phyloP scores from a whole-genome alignment of 2,888 invertebrate species.

The Amphiduros pacificus region DNA sequence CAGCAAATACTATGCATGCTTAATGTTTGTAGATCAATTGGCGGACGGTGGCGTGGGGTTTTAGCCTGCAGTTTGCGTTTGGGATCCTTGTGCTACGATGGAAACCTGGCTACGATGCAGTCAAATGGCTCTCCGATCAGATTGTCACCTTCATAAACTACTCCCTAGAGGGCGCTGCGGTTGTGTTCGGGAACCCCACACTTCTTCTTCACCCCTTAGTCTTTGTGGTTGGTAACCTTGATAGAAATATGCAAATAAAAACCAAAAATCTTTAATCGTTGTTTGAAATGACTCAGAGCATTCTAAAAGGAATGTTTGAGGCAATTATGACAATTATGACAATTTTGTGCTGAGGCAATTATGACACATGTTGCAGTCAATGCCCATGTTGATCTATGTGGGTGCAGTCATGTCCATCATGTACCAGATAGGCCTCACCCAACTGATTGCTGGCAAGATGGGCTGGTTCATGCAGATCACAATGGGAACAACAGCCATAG shows the following conservation, averaged over 20 bases:
- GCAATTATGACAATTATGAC: too few relatives aligned
- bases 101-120: conserved; percentile 74
- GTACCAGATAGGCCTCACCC: conserved; percentile 86
- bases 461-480: conserved; percentile 73
- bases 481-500: conserved; percentile 88
- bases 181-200: conserved; percentile 12
- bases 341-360: too few relatives aligned
- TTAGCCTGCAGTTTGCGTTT: conserved; percentile 80
- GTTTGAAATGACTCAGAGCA: too few relatives aligned
- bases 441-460: conserved; percentile 78
- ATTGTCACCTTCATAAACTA: conserved; percentile 73
- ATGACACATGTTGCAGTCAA: conserved; percentile 56
- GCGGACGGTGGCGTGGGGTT: conserved; percentile 79
- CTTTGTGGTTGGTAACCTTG: conserved; percentile 22
- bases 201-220: conserved; percentile 22
- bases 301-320: too few relatives aligned
- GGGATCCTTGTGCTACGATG: conserved; percentile 85
- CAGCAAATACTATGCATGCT: background rate
- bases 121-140: conserved; percentile 71
- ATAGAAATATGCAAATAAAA: too few relatives aligned
- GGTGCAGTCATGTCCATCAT: conserved; percentile 86
- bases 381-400: conserved; percentile 92
- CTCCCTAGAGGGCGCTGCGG: conserved; percentile 16
- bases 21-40: conserved; percentile 63
- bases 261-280: too few relatives aligned